Evolutionary conservation across 2,888 invertebrate genomes (phyloP).

Genomic region (Acrobasis suavella): DNA sequence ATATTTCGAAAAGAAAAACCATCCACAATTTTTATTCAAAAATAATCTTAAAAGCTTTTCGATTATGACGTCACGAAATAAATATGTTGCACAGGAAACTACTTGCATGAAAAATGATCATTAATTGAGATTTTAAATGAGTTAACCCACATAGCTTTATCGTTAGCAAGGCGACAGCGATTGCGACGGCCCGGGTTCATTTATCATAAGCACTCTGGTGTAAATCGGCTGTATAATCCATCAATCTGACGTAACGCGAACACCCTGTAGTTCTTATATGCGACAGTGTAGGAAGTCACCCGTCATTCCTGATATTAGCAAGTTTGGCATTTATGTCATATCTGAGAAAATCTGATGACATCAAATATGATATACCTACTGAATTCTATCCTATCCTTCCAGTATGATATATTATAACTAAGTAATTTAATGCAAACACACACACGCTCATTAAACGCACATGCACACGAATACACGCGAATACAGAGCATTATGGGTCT

Average conservation of each 20-base stretch:
- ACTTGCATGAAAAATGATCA: not conserved
- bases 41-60: no score
- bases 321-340: conserved; percentile 1
- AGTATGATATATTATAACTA: no score
- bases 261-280: not conserved
- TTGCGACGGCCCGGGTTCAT: conserved; percentile 26
- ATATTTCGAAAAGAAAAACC: no score
- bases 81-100: not conserved
- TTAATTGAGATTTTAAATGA: conserved; percentile 16
- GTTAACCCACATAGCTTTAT: conserved; percentile 18
- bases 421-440: no score
- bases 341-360: not conserved
- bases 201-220: conserved; percentile 29
- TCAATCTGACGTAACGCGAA: conserved; percentile 26
- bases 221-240: conserved; percentile 26
- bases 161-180: conserved; percentile 19
- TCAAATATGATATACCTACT: not conserved
- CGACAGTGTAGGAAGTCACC: not conserved
- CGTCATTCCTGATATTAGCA: conserved; percentile 2
- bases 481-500: no score
- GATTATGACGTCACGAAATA: not conserved
- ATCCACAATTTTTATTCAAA: no score
- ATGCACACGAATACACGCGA: no score
- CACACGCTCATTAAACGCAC: no score
- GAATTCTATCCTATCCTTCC: no score